Base-by-base conservation (phyloP, 2,113 vertebrate species). In the Istiophorus platypterus region DNA sequence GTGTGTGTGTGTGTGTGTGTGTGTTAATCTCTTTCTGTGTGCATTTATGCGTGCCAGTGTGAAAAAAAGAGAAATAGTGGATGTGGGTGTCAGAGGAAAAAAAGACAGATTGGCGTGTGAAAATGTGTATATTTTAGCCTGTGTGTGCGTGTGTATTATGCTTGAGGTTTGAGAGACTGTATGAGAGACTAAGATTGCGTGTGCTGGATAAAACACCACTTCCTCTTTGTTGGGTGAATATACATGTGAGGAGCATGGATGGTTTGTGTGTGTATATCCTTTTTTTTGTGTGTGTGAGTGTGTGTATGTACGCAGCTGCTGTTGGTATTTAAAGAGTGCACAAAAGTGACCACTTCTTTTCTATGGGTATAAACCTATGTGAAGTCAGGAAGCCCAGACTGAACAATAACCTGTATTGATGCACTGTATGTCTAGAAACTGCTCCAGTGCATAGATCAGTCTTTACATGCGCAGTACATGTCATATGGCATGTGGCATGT, bases 151-250 rank as follows among this genome's bases (percentile, higher is more conserved):
- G 45, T 58, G 80, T 84, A 62, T 84, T 84, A 65, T 85, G 75
- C 71, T 79, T 88, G 83, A 18, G 88, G 90, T 88, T 85, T 86
- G 80, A 72, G 76, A 76, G 54, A 63, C 85, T 80, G 61, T 85
- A 75, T 78, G 62, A 70, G 81, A 81, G 75, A 78, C 81, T 61
- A 78, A 78, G 85, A 84, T 90, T 90, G 91, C 92, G 88, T 92
- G 92, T 78, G 88, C 45, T 54, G 76, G 79, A 80, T 76, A 90
- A 90, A 91, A 90, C 86, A 89, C 87, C 85, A 92, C 90, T 94
- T 94, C 92, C 91, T 90, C 78, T 85, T 86, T 66, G 86, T 70
- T 61, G 77, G 71, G 52, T 82, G 85, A 85, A 63, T 76, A 85
- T 91, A 79, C 82, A 89, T 91, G 92, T 89, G 88, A 88, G 75